phyloP scores from a whole-genome alignment of 2,797 vertebrate genomes.

The Typhlichthys subterraneus region DNA sequence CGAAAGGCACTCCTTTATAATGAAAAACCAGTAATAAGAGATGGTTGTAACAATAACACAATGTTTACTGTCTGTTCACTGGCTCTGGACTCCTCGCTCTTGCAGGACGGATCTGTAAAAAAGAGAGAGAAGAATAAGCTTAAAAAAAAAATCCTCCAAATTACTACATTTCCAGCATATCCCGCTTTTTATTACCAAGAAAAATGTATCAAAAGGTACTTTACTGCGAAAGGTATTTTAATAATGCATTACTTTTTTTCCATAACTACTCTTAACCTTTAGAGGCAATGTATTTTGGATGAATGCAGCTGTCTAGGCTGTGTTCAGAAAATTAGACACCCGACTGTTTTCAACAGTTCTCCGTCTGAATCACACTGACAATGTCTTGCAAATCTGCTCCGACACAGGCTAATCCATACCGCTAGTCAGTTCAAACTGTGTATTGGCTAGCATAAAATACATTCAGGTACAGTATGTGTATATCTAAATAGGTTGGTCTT shows the following conservation, averaged over 20 bases:
- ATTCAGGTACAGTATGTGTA: constrained; percentile 61
- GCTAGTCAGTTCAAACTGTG: constrained; percentile 35
- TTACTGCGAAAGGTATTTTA: constrained; percentile 84
- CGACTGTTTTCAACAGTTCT: constrained; percentile 77
- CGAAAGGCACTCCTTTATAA: constrained; percentile 78
- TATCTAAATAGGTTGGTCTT: constrained; percentile 68
- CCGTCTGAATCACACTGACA: constrained; percentile 49
- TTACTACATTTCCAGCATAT: constrained; percentile 79
- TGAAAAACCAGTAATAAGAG: constrained; percentile 84
- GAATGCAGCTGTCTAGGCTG: constrained; percentile 74
- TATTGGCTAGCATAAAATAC: constrained; percentile 52
- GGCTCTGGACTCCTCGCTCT: constrained; percentile 69
- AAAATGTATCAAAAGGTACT: constrained; percentile 85
- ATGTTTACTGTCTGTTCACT: constrained; percentile 81
- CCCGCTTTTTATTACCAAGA: constrained; percentile 82
- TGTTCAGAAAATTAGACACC: constrained; percentile 77
- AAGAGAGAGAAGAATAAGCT: constrained; percentile 75
- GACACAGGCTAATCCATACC: constrained; percentile 22
- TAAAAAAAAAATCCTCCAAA: constrained; percentile 76
- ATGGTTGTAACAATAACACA: constrained; percentile 80
- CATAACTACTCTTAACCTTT: constrained; percentile 86
- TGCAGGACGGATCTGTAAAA: constrained; percentile 70
- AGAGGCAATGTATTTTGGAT: constrained; percentile 80
- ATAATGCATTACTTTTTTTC: constrained; percentile 83
- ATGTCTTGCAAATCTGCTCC: constrained; percentile 26